phyloP scores from a whole-genome alignment of 1,140 invertebrate species.

The Bombus consobrinus region DNA sequence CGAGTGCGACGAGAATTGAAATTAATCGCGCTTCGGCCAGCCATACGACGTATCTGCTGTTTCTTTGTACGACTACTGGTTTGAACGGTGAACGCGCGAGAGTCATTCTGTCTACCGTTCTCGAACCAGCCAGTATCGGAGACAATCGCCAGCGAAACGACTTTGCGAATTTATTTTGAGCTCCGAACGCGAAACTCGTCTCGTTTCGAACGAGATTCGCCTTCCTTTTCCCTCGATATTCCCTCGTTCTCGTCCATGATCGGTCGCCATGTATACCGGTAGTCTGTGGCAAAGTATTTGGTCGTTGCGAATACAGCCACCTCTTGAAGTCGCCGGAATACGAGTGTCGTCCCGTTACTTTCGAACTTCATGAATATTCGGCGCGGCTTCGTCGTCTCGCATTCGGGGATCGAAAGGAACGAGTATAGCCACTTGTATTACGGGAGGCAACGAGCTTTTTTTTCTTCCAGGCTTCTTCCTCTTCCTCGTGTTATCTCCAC shows the following conservation, averaged over 20 bases:
- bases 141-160: not conserved
- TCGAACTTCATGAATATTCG: conserved; percentile 51
- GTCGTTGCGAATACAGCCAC: not conserved
- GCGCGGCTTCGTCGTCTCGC: not conserved
- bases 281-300: not conserved
- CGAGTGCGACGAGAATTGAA: conserved; percentile 66
- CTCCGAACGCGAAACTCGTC: not conserved
- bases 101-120: not conserved
- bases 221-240: not conserved
- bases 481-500: not conserved
- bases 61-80: conserved; percentile 26
- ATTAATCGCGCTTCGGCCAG: conserved; percentile 54
- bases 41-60: not conserved
- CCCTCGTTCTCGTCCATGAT: not conserved
- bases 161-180: conserved; percentile 23
- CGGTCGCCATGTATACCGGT: not conserved
- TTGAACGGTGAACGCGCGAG: not conserved
- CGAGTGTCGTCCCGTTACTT: conserved; percentile 42
- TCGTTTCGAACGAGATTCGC: not conserved
- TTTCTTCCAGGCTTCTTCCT: not conserved
- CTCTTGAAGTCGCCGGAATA: not conserved
- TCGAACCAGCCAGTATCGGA: not conserved
- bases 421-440: not conserved
- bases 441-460: not conserved
- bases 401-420: not conserved